These are phyloP conservation scores for Cavia porcellus DNA, from an alignment of 2,113 vertebrate species.

Conservation along the genomic window DNA sequence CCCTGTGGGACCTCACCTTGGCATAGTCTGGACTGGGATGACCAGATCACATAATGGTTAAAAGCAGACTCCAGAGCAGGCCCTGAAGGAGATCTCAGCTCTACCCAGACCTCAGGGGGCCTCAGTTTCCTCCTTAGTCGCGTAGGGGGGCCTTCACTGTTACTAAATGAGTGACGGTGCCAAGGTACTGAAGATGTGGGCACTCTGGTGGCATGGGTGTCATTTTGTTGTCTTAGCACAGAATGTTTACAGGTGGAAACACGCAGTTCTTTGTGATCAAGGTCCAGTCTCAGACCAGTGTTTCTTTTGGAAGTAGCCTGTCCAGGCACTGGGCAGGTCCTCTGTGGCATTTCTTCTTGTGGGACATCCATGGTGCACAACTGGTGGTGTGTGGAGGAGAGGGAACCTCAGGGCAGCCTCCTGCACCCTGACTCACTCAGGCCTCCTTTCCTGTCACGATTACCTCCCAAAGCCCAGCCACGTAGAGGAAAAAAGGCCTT, in stretches of 20 bases:
- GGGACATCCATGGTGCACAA: not conserved
- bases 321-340: not conserved
- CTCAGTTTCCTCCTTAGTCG: not conserved
- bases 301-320: not conserved
- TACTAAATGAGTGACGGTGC: no score
- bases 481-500: not conserved
- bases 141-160: no score
- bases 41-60: not conserved
- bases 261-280: not conserved
- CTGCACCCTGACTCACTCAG: not conserved
- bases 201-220: not conserved
- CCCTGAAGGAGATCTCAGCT: not conserved
- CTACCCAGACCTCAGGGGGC: not conserved
- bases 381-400: not conserved
- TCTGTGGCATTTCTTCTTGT: not conserved
- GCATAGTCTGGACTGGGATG: not conserved
- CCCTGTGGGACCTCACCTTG: not conserved
- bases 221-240: not conserved
- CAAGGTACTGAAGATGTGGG: not conserved
- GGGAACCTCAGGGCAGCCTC: not conserved
- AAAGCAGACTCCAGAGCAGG: not conserved
- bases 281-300: not conserved
- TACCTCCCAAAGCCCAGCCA: no score
- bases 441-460: no score
- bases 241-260: not conserved